Evolutionary conservation across 2,113 vertebrate species (phyloP), one percentile per base, ranked within the genome.

Genomic region (Macroglossus sobrinus): DNA sequence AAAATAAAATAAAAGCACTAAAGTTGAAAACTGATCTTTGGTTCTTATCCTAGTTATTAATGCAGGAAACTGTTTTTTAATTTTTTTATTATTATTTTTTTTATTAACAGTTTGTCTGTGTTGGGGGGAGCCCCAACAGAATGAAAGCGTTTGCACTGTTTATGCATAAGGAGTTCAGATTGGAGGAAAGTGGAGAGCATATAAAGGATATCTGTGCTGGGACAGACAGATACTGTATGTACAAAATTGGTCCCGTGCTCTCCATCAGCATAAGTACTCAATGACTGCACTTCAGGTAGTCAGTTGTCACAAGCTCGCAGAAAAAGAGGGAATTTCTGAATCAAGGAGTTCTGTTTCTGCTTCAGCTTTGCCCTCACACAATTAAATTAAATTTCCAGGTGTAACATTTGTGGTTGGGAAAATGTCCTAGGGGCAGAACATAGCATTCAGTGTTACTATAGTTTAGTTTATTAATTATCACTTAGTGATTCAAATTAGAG

Each of bases 111-210:
- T 99, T 99, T 75, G 99, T 99, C 84, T 99, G 99, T 3, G 98
- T 99, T 0, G 99, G 99, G 2, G 99, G 99, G 71, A 99, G 99
- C 82, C 97, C 98, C 0, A 99, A 98, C 85, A 98, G 99, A 92
- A 99, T 99, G 99, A 98, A 98, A 97, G 98, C 98, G 4, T 99
- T 99, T 45, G 99, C 99, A 21, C 97, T 98, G 97, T 98, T 99
- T 86, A 98, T 99, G 91, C 98, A 98, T 74, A 97, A 98, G 96
- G 98, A 99, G 97, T 98, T 99, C 91, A 96, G 98, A 2, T 81
- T 99, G 84, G 75, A 97, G 0, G 98, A 98, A 1, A 93, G 97
- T 47, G 95, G 82, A 7, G 97, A 98, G 28, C 98, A 99, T 43
- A 61, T 99, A 75, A 89, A 38, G 3, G 99, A 99, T 82, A 98